Percentiles rank a stretch among this genome's conserved stretches.
Evolutionary conservation across 1,140 invertebrate genomes (phyloP).

Genomic region (Lepidurus couesii): DNA sequence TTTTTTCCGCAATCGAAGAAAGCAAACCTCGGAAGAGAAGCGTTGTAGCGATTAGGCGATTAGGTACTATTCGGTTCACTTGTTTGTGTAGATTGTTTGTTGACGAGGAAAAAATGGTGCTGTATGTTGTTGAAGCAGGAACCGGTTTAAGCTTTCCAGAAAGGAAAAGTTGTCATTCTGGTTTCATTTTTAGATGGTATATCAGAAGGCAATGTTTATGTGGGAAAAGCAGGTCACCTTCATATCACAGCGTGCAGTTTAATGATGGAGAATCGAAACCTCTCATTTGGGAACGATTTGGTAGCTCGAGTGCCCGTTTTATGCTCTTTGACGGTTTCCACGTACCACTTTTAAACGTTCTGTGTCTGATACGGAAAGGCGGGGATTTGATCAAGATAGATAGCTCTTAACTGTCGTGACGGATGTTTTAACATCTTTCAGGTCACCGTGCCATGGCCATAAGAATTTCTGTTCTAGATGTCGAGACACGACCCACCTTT

Average conservation of each 20-base stretch:
- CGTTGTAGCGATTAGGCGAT: no score
- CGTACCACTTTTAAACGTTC: neutral
- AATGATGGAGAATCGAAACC: no score
- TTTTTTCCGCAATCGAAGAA: no score
- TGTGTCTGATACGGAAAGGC: neutral
- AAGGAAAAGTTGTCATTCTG: neutral
- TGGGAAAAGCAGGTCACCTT: no score
- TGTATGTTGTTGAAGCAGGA: no score
- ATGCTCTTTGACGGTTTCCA: neutral
- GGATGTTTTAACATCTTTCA: neutral
- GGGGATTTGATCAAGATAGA: constrained; percentile 5
- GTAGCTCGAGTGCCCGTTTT: neutral
- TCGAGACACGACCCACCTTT: neutral
- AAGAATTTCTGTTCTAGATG: neutral
- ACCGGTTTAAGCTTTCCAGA: neutral
- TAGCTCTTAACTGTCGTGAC: neutral
- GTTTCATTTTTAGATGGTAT: neutral
- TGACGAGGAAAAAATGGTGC: no score
- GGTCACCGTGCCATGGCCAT: constrained; percentile 7
- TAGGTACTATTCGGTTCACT: no score
- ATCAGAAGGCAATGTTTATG: neutral
- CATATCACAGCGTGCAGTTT: no score
- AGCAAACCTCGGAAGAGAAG: no score
- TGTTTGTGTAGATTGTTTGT: no score
- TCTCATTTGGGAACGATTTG: no score